Evolutionary conservation across 2,113 vertebrate species (phyloP), one percentile per base, ranked within the genome.

Genomic region (Haliaeetus leucogaster): DNA sequence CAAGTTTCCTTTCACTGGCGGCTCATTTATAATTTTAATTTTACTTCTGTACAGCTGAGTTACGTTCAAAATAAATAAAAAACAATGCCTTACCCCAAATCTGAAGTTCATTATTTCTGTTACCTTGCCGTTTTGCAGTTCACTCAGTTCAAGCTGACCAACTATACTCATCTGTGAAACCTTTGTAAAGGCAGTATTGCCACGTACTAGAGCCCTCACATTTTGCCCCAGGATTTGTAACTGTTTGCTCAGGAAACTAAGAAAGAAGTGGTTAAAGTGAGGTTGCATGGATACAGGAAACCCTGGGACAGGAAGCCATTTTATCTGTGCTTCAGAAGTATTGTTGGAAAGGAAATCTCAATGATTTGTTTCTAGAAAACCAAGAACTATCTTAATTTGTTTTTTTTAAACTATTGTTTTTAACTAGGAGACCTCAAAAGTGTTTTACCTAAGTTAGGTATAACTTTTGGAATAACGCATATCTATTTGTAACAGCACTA

Each of bases 271-370:
- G 96, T 90, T 97, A 95, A 98, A 98, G 85, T 97, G 94, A 91
- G 82, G 98, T 98, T 98, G 90, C 98, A 98, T 98, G 98, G 98
- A 98, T 98, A 98, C 98, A 99, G 98, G 98, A 99, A 99, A 98
- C 83, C 82, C 93, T 96, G 96, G 90, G 97, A 97, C 98, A 98
- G 98, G 98, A 98, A 98, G 97, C 86, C 93, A 97, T 93, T 98
- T 98, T 97, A 98, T 98, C 98, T 98, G 94, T 96, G 97, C 96
- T 97, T 98, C 94, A 95, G 94, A 98, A 96, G 97, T 95, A 98
- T 86, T 98, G 97, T 97, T 98, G 94, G 92, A 97, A 98, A 97
- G 97, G 96, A 98, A 98, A 98, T 97, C 92, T 97, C 95, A 95
- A 61, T 76, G 86, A 97, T 86, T 95, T 96, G 65, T 89, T 97